phyloP scores from a whole-genome alignment of 2,113 vertebrate genomes.

The Tursiops truncatus region DNA sequence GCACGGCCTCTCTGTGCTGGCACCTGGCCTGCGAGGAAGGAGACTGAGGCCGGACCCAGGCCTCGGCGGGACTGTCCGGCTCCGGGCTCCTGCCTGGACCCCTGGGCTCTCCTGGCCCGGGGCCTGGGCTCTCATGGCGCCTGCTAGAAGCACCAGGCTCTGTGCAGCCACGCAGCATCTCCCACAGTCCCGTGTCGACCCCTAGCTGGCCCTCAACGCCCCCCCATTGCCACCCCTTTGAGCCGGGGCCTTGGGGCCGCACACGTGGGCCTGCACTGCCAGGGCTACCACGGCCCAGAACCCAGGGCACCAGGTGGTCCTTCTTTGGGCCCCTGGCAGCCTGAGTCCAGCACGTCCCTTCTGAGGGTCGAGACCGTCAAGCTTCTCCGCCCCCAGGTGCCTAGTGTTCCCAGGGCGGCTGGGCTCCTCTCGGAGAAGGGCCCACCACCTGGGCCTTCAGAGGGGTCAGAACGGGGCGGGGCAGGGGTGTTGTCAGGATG shows the following conservation, averaged over 20 bases:
- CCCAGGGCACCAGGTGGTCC: not conserved
- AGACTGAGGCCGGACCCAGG: not conserved
- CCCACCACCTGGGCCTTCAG: rapidly evolving
- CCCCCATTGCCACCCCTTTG: rapidly evolving
- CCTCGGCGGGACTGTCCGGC: rapidly evolving
- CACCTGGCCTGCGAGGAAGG: rapidly evolving
- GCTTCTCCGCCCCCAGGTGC: not conserved
- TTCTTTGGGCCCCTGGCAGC: rapidly evolving
- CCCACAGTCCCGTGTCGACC: rapidly evolving
- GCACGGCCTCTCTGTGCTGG: rapidly evolving
- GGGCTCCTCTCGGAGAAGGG: not conserved
- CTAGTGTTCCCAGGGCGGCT: rapidly evolving
- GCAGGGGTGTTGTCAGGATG: rapidly evolving
- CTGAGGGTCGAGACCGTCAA: not conserved
- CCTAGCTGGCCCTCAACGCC: rapidly evolving
- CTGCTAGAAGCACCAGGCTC: too few relatives aligned
- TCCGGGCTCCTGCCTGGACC: rapidly evolving
- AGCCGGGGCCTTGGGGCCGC: not conserved
- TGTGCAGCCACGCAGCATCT: rapidly evolving
- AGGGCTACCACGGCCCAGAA: rapidly evolving
- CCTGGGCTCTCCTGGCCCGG: too few relatives aligned
- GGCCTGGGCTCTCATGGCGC: rapidly evolving
- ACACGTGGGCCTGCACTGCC: rapidly evolving
- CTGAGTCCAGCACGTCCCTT: not conserved
- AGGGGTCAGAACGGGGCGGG: rapidly evolving